phyloP scores from a whole-genome alignment of 2,888 invertebrate genomes.

The Apotomis betuletana region DNA sequence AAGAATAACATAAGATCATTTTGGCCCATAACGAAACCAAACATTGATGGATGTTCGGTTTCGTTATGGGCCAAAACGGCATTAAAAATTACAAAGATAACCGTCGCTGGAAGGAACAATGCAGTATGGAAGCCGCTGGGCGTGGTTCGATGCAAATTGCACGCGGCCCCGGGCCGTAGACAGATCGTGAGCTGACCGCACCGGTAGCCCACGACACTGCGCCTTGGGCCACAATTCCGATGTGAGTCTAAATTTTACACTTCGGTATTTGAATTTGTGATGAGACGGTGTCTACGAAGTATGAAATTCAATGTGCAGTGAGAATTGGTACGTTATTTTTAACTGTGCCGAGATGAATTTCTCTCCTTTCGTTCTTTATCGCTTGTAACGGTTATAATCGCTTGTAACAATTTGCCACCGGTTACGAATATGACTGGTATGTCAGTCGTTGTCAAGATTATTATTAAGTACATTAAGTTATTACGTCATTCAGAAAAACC shows the following conservation, averaged over 20 bases:
- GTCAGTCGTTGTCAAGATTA: no score
- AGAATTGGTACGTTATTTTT: no score
- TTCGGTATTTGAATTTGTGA: slow-evolving; percentile 46
- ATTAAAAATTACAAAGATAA: slow-evolving; percentile 52
- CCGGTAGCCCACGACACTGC: slow-evolving; percentile 75
- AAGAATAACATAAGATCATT: neutral
- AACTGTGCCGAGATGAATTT: no score
- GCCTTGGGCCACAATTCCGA: slow-evolving; percentile 57
- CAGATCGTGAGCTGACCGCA: slow-evolving; percentile 79
- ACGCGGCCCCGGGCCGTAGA: slow-evolving; percentile 69
- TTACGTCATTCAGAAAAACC: no score
- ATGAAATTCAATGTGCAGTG: neutral
- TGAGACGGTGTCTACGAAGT: slow-evolving; percentile 39
- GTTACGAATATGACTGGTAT: no score
- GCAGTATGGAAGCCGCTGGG: slow-evolving; percentile 74
- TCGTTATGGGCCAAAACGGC: slow-evolving; percentile 43
- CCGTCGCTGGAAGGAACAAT: slow-evolving; percentile 61
- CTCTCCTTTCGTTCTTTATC: no score
- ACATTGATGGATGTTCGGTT: no score
- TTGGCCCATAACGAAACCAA: no score
- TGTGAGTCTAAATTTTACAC: slow-evolving; percentile 41
- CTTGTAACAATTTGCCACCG: no score
- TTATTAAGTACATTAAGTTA: no score
- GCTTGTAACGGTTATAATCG: no score
- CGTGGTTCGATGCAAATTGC: slow-evolving; percentile 80